These are phyloP conservation scores for Synergus umbraculus DNA, from an alignment of 2,888 invertebrate species.

Conservation along the genomic window DNA sequence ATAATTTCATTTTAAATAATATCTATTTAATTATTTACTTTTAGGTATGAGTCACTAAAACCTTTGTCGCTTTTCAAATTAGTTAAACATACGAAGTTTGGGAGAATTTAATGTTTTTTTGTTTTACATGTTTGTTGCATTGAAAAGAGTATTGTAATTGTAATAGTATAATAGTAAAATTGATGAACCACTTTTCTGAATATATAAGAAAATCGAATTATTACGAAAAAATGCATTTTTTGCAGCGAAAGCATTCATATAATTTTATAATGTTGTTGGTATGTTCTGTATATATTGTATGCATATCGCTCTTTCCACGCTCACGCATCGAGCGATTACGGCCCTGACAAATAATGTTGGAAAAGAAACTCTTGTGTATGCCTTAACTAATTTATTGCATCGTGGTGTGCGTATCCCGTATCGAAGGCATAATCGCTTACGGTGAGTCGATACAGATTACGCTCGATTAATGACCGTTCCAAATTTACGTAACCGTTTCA, in stretches of 20 bases:
- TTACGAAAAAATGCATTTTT: background rate
- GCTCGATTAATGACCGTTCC: slow-evolving; percentile 38
- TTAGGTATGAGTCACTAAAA: no score
- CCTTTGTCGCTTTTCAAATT: no score
- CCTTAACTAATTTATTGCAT: slow-evolving; percentile 41
- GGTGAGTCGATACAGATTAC: slow-evolving; percentile 39
- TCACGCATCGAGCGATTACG: slow-evolving; percentile 29
- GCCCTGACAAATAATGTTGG: slow-evolving; percentile 22
- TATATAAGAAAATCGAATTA: slow-evolving; percentile 21
- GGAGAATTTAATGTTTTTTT: no score
- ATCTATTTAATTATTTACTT: no score
- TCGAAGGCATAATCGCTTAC: slow-evolving; percentile 38
- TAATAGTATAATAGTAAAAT: no score
- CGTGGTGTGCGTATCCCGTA: slow-evolving; percentile 5
- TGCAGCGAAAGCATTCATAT: background rate
- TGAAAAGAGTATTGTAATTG: no score
- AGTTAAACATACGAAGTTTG: no score
- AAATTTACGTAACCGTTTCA: slow-evolving; percentile 39
- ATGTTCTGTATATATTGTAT: slow-evolving; percentile 30
- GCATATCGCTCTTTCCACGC: slow-evolving; percentile 23
- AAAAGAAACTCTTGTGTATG: slow-evolving; percentile 30
- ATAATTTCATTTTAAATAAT: background rate
- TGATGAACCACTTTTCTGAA: background rate
- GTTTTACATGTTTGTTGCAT: no score
- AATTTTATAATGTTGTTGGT: slow-evolving; percentile 14